phyloP scores from a whole-genome alignment of 2,113 vertebrate genomes.

The Silurus glanis region DNA sequence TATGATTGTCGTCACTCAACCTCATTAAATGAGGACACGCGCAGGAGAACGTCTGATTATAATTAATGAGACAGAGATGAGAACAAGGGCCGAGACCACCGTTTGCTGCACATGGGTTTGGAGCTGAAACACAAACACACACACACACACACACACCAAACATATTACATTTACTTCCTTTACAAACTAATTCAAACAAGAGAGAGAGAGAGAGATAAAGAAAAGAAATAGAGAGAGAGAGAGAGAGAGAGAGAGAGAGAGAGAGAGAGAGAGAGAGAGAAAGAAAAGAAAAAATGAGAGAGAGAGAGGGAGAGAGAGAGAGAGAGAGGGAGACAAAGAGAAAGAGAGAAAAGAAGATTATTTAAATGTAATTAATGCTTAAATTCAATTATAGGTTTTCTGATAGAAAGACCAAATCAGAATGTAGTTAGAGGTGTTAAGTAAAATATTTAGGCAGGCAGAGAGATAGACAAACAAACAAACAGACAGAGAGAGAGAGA shows the following conservation, averaged over 20 bases:
- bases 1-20: slow-evolving; percentile 82
- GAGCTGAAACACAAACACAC: slow-evolving; percentile 70
- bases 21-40: slow-evolving; percentile 97
- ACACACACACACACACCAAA: not conserved
- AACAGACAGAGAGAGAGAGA: not conserved
- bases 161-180: not conserved
- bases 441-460: too few relatives aligned
- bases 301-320: too few relatives aligned
- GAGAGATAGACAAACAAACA: too few relatives aligned
- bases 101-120: slow-evolving; percentile 90
- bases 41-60: slow-evolving; percentile 88
- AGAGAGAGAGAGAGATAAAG: not conserved
- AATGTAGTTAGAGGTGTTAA: too few relatives aligned
- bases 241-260: not conserved
- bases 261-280: not conserved
- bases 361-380: too few relatives aligned
- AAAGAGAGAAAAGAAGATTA: too few relatives aligned
- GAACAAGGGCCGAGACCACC: slow-evolving; percentile 88
- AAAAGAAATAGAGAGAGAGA: not conserved
- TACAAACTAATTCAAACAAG: not conserved
- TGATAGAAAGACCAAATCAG: too few relatives aligned
- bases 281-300: too few relatives aligned
- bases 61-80: slow-evolving; percentile 95
- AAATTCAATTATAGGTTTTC: too few relatives aligned
- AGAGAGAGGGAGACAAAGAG: too few relatives aligned